Percentiles rank a stretch among this genome's conserved stretches.
Conservation (phyloP, 2,113 vertebrate genomes). For the Nematolebias whitei region DNA sequence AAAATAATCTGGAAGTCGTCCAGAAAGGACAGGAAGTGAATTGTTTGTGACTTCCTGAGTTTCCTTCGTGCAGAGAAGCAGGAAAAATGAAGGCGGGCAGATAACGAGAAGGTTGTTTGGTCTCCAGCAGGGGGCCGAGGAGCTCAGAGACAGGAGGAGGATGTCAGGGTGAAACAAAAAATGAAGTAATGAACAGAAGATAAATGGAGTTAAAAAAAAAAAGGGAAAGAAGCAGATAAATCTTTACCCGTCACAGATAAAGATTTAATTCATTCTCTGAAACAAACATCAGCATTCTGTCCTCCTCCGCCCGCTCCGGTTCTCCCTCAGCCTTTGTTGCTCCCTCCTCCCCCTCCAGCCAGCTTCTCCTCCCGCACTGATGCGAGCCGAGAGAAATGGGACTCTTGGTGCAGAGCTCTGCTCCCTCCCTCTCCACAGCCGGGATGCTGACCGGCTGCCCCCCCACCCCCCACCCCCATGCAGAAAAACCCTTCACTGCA, state of each 20-base stretch:
- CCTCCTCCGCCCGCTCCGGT: conserved; percentile 42
- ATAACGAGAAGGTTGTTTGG: neutral
- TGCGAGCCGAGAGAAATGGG: conserved; percentile 64
- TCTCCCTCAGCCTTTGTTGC: conserved; percentile 52
- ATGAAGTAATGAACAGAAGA: neutral
- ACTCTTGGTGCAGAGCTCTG: conserved; percentile 33
- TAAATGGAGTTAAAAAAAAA: neutral
- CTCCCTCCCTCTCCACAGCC: conserved; percentile 39
- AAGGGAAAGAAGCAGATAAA: conserved; percentile 15
- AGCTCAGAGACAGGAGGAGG: conserved; percentile 7
- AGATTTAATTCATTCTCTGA: conserved; percentile 72
- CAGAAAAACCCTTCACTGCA: conserved; percentile 11
- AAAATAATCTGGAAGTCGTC: neutral
- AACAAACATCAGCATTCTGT: conserved; percentile 60
- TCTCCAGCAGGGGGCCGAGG: conserved; percentile 56
- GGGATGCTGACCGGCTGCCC: conserved; percentile 6
- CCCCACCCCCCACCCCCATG: conserved; percentile 3
- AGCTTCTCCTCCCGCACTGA: conserved; percentile 54
- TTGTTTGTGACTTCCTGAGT: conserved; percentile 29
- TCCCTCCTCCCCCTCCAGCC: conserved; percentile 25
- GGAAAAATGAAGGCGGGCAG: conserved; percentile 4
- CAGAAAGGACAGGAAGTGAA: neutral
- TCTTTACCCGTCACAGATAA: conserved; percentile 37
- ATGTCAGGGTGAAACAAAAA: conserved; percentile 6
- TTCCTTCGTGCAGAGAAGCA: neutral